Percentiles rank a stretch among this genome's conserved stretches.
These are phyloP conservation scores for Rhincodon typus DNA, from an alignment of 2,797 vertebrate species.

Conservation along the genomic window DNA sequence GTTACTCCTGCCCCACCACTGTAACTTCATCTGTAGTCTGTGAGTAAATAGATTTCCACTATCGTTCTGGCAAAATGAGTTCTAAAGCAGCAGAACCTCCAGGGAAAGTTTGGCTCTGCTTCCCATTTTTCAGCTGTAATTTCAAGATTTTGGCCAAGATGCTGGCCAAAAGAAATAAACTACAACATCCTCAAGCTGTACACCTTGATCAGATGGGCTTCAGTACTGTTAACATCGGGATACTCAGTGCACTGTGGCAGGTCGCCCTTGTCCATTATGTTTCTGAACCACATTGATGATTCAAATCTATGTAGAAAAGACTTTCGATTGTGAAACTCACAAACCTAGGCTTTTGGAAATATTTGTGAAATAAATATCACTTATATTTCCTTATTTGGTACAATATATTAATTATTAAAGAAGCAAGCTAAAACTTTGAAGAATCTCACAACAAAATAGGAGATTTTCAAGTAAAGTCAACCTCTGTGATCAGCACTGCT, in stretches of 20 bases:
- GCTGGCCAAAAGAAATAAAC: not conserved
- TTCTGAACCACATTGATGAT: not conserved
- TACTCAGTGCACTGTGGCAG: not conserved
- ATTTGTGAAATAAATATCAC: not conserved
- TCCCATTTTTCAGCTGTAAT: not conserved
- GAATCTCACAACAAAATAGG: not conserved
- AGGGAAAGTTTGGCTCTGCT: not conserved
- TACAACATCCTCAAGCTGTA: not conserved
- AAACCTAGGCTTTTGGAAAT: not conserved
- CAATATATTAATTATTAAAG: not conserved
- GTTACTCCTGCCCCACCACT: not conserved
- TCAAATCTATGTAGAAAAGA: not conserved
- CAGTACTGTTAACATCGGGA: not conserved
- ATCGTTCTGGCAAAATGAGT: not conserved
- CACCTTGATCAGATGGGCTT: slow-evolving; percentile 1
- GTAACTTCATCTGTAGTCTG: not conserved
- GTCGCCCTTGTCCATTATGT: not conserved
- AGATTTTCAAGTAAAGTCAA: not conserved
- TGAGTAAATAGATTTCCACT: not conserved
- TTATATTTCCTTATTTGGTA: not conserved
- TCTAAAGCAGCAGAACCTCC: not conserved
- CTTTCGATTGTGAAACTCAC: not conserved
- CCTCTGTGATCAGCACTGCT: too few relatives aligned
- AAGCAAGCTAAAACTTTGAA: not conserved
- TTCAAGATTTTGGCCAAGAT: not conserved